Conservation (phyloP, 1,140 invertebrate species). For the Trachymyrmex cornetzi region DNA sequence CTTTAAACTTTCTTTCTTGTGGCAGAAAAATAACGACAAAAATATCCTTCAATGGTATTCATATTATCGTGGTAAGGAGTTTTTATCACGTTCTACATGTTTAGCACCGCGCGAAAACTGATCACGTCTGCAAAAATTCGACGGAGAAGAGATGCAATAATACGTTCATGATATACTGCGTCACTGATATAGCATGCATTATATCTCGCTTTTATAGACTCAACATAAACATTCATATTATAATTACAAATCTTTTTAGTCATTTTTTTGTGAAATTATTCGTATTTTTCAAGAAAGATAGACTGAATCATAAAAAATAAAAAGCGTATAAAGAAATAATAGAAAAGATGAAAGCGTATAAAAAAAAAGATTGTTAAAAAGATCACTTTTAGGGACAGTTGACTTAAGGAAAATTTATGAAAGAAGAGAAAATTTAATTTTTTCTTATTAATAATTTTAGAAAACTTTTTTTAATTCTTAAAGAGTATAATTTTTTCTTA, state of each 20-base stretch:
- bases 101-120: not conserved
- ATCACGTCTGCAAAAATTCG: not conserved
- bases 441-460: too few species aligned
- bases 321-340: too few species aligned
- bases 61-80: not conserved
- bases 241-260: slow-evolving; percentile 16
- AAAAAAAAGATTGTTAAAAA: not conserved
- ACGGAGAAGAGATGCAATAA: slow-evolving; percentile 28
- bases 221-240: slow-evolving; percentile 57
- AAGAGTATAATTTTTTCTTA: too few species aligned
- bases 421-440: too few species aligned
- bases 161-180: slow-evolving; percentile 13
- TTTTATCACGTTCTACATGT: slow-evolving; percentile 36
- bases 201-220: slow-evolving; percentile 61
- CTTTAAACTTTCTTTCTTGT: not conserved
- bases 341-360: not conserved
- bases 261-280: slow-evolving; percentile 2
- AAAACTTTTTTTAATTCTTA: too few species aligned
- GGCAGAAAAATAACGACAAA: not conserved
- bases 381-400: not conserved
- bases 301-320: not conserved
- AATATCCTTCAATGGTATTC: not conserved
- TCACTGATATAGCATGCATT: slow-evolving; percentile 53
- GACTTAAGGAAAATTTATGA: too few species aligned
- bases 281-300: not conserved